Evolutionary conservation across 2,888 invertebrate species (phyloP), one percentile per base, ranked within the genome.

Genomic region (Anagyrus pseudococci): DNA sequence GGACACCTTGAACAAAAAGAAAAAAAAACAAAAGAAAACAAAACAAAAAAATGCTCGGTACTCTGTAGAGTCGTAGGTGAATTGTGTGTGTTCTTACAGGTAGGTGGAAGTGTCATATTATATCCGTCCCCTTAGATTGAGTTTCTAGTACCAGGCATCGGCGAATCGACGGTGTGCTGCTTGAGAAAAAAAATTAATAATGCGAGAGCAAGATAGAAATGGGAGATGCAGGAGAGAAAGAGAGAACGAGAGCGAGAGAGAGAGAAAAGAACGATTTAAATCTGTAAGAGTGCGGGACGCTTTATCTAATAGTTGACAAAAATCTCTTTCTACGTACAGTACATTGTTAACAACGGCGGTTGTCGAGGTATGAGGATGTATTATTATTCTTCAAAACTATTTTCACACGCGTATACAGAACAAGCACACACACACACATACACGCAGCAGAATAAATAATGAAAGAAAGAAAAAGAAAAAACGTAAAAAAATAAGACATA

Each of bases 41-140:
- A 29, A 29, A 29, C 4, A 37, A 37, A 40, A 61, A 47, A 50
- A 67, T 64, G 65, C 67, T 69, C 64, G 64, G 66, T 37, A 37
- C 33, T 70, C 64, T 67, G 44, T 67, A 69, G 66, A 64, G 59
- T 62, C 52, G 57, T 69, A 66, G 66, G 55, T 55, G 68, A 68
- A 68, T 64, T 67, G 68, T 65, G n/a, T n/a, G 33, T 37, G 66
- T 70, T 70, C 69, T 67, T 69, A 59, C 65, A 64, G 64, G 69
- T 68, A 71, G 69, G 71, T 72, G 70, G 70, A 72, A 73, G 76
- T 72, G 74, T 78, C 75, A 75, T 74, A 74, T 76, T 76, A 75
- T 76, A 79, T 80, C 79, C 79, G 79, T 79, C 79, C 80, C 78
- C 75, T 70, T 78, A 79, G 77, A 77, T 77, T 75, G 75, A 74